Conservation (phyloP, 2,113 vertebrate genomes). For the Butastur rufipennis region DNA sequence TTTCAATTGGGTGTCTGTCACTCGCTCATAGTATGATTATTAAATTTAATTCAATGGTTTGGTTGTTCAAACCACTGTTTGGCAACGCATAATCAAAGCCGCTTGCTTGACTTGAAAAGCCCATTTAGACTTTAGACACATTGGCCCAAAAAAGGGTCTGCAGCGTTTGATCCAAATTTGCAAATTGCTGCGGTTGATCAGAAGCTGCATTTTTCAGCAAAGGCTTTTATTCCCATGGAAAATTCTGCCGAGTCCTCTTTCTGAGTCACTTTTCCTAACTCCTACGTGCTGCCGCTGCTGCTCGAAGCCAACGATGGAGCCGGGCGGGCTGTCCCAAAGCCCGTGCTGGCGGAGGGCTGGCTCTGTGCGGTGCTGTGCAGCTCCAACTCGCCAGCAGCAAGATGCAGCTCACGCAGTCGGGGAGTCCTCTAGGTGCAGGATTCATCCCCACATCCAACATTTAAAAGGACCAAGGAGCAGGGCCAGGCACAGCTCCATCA, state of each 20-base stretch:
- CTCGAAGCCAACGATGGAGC: not conserved
- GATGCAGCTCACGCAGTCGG: fast-evolving
- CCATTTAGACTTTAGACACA: fast-evolving
- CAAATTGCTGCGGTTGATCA: not conserved
- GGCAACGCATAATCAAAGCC: not conserved
- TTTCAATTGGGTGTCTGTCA: fast-evolving
- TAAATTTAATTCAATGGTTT: not conserved
- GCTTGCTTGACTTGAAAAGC: not conserved
- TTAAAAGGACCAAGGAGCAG: not conserved
- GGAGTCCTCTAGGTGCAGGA: not conserved
- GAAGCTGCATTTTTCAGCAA: fast-evolving
- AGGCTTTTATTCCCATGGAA: not conserved
- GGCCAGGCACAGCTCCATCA: not conserved
- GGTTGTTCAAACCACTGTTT: not conserved
- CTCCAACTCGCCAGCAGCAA: not conserved
- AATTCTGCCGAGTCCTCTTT: not conserved
- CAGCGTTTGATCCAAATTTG: not conserved
- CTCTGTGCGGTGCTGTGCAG: not conserved
- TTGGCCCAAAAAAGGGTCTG: not conserved
- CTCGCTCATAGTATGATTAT: not conserved
- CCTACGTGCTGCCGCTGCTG: not conserved
- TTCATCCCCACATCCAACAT: fast-evolving
- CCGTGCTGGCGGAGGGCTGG: not conserved
- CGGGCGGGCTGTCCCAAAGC: not conserved
- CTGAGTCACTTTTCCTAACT: constrained; percentile 7